Evolutionary conservation across 2,888 invertebrate genomes (phyloP).

Genomic region (Andrena bicolor): DNA sequence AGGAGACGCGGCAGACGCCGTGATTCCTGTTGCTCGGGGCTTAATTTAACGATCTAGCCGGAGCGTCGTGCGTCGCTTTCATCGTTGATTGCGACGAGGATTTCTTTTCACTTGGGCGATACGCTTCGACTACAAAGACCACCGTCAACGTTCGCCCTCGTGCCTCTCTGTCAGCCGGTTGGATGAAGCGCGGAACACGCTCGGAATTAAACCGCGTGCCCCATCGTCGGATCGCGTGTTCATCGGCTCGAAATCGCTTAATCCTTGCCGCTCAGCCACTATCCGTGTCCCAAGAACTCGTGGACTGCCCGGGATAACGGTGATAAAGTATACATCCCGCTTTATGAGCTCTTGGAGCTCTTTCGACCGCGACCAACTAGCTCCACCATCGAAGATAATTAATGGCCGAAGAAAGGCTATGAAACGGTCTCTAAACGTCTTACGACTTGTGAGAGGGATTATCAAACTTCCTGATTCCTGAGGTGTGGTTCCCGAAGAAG

Average conservation of each 20-base stretch:
- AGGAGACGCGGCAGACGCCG: not conserved
- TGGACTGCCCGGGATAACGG: not conserved
- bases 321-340: constrained; percentile 1
- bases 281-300: constrained; percentile 2
- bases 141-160: not conserved
- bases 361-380: not conserved
- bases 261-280: not conserved
- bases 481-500: not conserved
- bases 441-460: not conserved
- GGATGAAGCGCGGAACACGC: constrained; percentile 10
- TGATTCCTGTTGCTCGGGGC: constrained; percentile 32
- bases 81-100: constrained; percentile 50
- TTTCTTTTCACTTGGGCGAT: constrained; percentile 44
- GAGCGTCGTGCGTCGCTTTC: constrained; percentile 18
- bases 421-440: not conserved
- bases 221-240: constrained; percentile 2
- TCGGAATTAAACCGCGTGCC: constrained; percentile 1
- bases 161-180: not conserved
- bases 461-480: not conserved
- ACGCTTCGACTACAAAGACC: constrained; percentile 14
- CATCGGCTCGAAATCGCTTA: not conserved
- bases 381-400: constrained; percentile 4
- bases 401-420: not conserved
- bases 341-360: not conserved
- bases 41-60: constrained; percentile 49